phyloP scores from a whole-genome alignment of 1,140 invertebrate species.

The Hetaerina americana region DNA sequence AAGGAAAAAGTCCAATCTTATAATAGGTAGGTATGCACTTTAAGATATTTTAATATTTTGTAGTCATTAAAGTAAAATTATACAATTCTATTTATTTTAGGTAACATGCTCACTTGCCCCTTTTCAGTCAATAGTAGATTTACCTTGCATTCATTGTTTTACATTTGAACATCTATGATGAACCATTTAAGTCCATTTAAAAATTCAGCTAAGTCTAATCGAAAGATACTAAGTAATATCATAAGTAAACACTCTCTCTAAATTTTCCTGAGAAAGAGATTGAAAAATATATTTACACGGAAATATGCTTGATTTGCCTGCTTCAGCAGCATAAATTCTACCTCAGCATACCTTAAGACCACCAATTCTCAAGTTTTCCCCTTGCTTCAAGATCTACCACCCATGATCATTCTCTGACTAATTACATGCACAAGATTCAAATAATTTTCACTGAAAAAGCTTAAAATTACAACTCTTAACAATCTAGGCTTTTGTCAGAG shows the following conservation, averaged over 20 bases:
- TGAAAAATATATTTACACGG: not conserved
- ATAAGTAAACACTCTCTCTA: not conserved
- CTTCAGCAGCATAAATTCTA: not conserved
- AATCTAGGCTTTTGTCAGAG: not conserved
- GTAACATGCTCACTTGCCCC: not conserved
- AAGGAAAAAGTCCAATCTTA: not conserved
- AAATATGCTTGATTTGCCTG: not conserved
- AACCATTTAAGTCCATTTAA: not conserved
- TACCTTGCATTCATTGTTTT: not conserved
- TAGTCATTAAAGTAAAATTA: not conserved
- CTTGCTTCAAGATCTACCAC: not conserved
- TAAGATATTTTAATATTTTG: not conserved
- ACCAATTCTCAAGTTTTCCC: no score
- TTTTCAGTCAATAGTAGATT: not conserved
- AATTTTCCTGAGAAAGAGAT: not conserved
- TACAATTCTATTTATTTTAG: slow-evolving; percentile 1
- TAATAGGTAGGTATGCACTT: not conserved
- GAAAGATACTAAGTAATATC: not conserved
- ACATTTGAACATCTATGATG: not conserved
- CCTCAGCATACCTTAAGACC: not conserved
- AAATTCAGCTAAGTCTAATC: not conserved
- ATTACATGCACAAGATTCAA: not conserved
- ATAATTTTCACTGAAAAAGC: not conserved
- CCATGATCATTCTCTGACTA: not conserved
- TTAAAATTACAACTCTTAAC: not conserved